Evolutionary conservation across 2,888 invertebrate species (phyloP), one percentile per base, ranked within the genome.

Genomic region (Nesidiocoris tenuis): DNA sequence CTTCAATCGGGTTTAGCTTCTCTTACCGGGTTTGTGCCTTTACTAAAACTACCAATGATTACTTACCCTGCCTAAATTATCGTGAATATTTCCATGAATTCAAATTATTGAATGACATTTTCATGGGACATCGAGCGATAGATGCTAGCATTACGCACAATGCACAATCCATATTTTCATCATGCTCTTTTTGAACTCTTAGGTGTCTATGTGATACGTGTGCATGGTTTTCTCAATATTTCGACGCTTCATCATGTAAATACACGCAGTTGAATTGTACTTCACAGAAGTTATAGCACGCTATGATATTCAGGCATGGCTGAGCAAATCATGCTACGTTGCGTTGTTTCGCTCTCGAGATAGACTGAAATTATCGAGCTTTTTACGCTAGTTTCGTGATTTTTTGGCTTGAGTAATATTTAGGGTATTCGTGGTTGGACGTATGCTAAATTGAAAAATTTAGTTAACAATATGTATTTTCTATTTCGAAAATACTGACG

Each of bases 291-390:
- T n/a, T n/a, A n/a, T n/a, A 67, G 67, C 23, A 55, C 55, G 55
- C 39, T 67, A 56, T 54, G 55, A 18, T 56, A 56, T 23, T 55
- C 55, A 67, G 55, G 67, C 67, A 22, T 67, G 67, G 67, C 23
- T 55, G 56, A 56, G 67, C 55, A 23, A 67, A 67, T 23, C 21
- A 67, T 17, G 67, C 22, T 56, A 23, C 55, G 67, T 39, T 55
- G 23, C 22, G 56, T 56, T 67, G 67, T 54, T 22, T 65, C 25
- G 65, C n/a, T 12, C 12, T 12, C 55, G 16, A 12, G 12, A 55
- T n/a, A n/a, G 55, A 12, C 12, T 55, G 16, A 55, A 55, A 55
- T 55, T 55, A 12, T 12, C 16, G 16, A 55, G 12, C 16, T 12
- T 55, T 12, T 55, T 12, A 12, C 16, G 25, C 65, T 25, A 17